These are phyloP conservation scores for Hypolimnas misippus DNA, from an alignment of 2,888 invertebrate genomes.

Conservation along the genomic window DNA sequence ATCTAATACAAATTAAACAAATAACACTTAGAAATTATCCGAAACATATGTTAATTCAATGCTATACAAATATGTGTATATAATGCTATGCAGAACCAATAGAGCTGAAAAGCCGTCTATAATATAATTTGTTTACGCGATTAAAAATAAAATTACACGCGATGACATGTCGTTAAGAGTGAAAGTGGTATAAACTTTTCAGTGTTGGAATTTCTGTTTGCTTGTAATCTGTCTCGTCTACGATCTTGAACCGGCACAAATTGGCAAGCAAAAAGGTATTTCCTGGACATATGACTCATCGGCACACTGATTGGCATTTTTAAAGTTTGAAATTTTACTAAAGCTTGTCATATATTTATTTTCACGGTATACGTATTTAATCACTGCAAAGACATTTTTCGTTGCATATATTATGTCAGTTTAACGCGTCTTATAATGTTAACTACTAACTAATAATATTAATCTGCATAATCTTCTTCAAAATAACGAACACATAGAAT, in stretches of 20 bases:
- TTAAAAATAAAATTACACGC: constrained; percentile 12
- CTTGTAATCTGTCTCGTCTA: constrained; percentile 29
- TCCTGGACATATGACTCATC: constrained; percentile 66
- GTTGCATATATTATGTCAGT: too few relatives aligned
- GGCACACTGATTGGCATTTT: constrained; percentile 33
- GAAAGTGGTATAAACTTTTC: constrained; percentile 22
- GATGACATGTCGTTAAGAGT: constrained; percentile 11
- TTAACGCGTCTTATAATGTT: too few relatives aligned
- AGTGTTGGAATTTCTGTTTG: constrained; percentile 8
- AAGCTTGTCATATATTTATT: background rate
- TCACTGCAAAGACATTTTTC: too few relatives aligned
- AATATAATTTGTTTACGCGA: constrained; percentile 13
- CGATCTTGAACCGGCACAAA: constrained; percentile 29
- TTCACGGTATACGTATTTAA: background rate
- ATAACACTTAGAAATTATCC: constrained; percentile 21
- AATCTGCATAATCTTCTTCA: too few relatives aligned
- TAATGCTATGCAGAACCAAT: constrained; percentile 5
- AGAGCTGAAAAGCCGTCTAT: background rate
- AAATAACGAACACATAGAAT: too few relatives aligned
- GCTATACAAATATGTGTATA: constrained; percentile 16
- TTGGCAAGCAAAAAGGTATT: constrained; percentile 66
- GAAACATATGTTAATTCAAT: constrained; percentile 17
- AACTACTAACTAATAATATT: too few relatives aligned
- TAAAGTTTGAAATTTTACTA: constrained; percentile 2
- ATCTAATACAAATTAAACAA: background rate